Percentiles rank a stretch among this genome's conserved stretches.
Evolutionary conservation across 2,113 vertebrate genomes (phyloP).

Genomic region (Oreochromis spilurus): DNA sequence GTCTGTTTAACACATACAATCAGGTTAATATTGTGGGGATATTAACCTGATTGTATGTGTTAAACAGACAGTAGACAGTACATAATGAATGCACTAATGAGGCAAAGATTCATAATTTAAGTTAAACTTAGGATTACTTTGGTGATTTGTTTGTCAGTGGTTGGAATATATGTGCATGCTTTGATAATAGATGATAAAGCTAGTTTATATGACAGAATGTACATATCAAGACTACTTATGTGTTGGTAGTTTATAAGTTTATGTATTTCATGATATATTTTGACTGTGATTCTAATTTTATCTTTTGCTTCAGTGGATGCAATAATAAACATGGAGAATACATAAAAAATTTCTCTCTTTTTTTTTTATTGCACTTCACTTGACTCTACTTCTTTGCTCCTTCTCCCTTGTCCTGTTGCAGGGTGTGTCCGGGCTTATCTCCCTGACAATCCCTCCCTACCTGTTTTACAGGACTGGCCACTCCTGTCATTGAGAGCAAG

Average conservation of each 20-base stretch:
- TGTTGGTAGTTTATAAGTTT: neutral
- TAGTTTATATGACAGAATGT: neutral
- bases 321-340: neutral
- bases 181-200: neutral
- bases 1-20: too few relatives aligned
- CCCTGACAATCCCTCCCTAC: conserved; percentile 58
- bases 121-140: neutral
- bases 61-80: neutral
- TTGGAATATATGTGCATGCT: neutral
- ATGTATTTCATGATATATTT: neutral
- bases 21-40: too few relatives aligned
- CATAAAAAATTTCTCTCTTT: neutral
- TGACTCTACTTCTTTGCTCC: neutral
- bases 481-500: conserved; percentile 41
- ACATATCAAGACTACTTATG: neutral
- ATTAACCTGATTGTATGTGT: neutral
- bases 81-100: neutral
- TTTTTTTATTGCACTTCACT: neutral
- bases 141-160: neutral
- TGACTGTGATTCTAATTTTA: neutral
- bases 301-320: neutral
- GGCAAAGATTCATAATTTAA: neutral
- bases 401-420: conserved; percentile 32
- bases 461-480: conserved; percentile 69
- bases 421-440: conserved; percentile 67